Evolutionary conservation across 2,797 vertebrate species (phyloP).

Genomic region (Masticophis lateralis): DNA sequence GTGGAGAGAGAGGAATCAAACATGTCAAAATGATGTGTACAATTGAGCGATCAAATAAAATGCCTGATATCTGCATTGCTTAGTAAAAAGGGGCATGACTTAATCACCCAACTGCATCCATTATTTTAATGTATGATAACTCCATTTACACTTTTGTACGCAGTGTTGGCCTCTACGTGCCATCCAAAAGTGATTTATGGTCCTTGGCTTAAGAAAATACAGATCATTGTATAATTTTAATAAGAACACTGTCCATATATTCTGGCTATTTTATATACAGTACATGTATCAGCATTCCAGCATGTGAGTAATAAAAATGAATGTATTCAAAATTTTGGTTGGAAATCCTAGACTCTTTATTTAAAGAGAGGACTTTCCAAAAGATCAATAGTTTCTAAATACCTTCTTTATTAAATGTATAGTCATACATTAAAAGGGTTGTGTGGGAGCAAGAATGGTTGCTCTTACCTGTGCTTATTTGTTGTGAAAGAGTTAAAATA

Average conservation of each 20-base stretch:
- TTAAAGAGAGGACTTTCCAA: not conserved
- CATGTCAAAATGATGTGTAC: not conserved
- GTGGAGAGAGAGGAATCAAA: not conserved
- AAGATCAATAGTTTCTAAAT: not conserved
- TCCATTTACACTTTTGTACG: not conserved
- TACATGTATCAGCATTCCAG: not conserved
- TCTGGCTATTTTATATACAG: not conserved
- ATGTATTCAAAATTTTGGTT: not conserved
- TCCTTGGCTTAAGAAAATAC: not conserved
- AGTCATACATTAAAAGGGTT: not conserved
- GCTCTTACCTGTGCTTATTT: conserved; percentile 73
- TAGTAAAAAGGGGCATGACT: not conserved
- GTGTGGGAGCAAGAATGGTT: not conserved
- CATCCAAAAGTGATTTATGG: not conserved
- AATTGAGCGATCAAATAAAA: not conserved
- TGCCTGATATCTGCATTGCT: not conserved
- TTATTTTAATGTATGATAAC: not conserved
- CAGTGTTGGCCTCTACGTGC: not conserved
- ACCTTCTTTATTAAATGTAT: not conserved
- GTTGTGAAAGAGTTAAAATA: conserved; percentile 81
- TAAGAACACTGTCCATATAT: not conserved
- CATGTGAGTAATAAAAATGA: not conserved
- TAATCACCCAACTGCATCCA: not conserved
- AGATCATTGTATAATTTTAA: not conserved
- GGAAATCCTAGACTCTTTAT: not conserved